A percentile compares a stretch with the other conserved stretches of the same genome.
These are phyloP conservation scores for Dasypogon diadema DNA, from an alignment of 2,888 invertebrate genomes.

Conservation along the genomic window DNA sequence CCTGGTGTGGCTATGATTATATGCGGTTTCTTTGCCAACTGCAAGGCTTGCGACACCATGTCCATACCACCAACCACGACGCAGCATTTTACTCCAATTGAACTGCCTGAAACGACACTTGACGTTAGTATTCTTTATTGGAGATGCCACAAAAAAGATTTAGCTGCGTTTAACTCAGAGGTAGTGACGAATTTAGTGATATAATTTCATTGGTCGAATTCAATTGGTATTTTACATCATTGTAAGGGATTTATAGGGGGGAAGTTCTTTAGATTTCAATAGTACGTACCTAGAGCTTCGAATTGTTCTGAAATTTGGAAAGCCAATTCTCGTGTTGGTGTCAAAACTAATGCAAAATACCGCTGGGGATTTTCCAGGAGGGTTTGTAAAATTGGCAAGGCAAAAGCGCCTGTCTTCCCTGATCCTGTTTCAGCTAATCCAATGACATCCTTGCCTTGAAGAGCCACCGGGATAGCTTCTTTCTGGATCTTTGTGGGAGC, in stretches of 20 bases:
- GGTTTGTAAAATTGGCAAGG: slow-evolving; percentile 93
- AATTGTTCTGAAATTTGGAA: slow-evolving; percentile 99
- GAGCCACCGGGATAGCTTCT: slow-evolving; percentile 91
- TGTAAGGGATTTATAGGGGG: neutral
- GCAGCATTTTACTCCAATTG: slow-evolving; percentile 94
- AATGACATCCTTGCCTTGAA: slow-evolving; percentile 82
- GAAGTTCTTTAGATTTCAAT: neutral
- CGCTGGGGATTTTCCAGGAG: slow-evolving; percentile 92
- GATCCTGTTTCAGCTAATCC: slow-evolving; percentile 82
- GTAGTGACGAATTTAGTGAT: slow-evolving; percentile 65
- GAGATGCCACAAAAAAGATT: too few species aligned
- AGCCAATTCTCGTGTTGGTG: slow-evolving; percentile 97
- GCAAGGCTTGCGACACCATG: slow-evolving; percentile 93
- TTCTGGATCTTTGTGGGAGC: slow-evolving; percentile 94
- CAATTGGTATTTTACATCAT: slow-evolving; percentile 20
- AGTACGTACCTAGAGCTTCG: slow-evolving; percentile 86
- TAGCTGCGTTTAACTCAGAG: slow-evolving; percentile 65
- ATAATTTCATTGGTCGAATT: slow-evolving; percentile 59
- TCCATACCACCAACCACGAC: slow-evolving; percentile 99
- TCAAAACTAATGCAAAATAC: slow-evolving; percentile 92
- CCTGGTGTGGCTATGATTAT: slow-evolving; percentile 98
- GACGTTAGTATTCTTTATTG: too few species aligned
- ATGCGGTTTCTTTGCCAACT: slow-evolving; percentile 95
- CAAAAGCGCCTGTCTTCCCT: slow-evolving; percentile 97
- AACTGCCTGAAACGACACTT: slow-evolving; percentile 70